Base-by-base conservation (phyloP, 2,797 vertebrate genomes). In the Champsocephalus gunnari region DNA sequence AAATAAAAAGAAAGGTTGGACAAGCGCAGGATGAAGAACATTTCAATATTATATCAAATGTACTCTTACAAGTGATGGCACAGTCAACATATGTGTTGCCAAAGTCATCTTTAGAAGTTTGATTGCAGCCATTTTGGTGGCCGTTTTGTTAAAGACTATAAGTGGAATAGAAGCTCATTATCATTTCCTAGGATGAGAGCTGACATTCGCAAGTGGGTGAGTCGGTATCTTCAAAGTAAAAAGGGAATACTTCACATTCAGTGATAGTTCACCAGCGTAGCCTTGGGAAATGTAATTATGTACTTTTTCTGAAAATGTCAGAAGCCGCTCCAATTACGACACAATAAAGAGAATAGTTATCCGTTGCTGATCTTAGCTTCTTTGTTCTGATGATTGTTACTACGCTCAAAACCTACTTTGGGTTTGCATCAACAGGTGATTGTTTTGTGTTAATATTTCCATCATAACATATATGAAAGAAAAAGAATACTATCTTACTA, bases 141-240 rank as follows among this genome's bases (percentile, higher is more conserved):
- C 28, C 14, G n/a, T 50, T 57, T 56, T 47, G 38, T 58, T 64
- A 19, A 66, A 47, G 19, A 28, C 44, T 19, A 28, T 66, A 19
- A 47, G 43, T 66, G 41, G 21, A 59, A 48, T 28, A 24, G 13
- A 12, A 56, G 63, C 6, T 11, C 19, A 60, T 56, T 61, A 60
- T 70, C 19, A 49, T 73, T 55, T 59, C 34, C 11, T 67, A 44
- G 53, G 13, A 56, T 70, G 21, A 47, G 65, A 79, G 68, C 55
- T 68, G 78, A 58, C 75, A 65, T 78, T 72, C 10, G 17, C 47
- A 62, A 71, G 62, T 63, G 60, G 55, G n/a, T 65, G 51, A 77
- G 60, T 53, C 58, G 47, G 57, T 59, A 24, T 74, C 75, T 69
- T 83, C 45, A 69, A 72, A 74, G 73, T 70, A 80, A 75, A 72